Conservation (phyloP, 2,797 vertebrate species). For the Thaleichthys pacificus region DNA sequence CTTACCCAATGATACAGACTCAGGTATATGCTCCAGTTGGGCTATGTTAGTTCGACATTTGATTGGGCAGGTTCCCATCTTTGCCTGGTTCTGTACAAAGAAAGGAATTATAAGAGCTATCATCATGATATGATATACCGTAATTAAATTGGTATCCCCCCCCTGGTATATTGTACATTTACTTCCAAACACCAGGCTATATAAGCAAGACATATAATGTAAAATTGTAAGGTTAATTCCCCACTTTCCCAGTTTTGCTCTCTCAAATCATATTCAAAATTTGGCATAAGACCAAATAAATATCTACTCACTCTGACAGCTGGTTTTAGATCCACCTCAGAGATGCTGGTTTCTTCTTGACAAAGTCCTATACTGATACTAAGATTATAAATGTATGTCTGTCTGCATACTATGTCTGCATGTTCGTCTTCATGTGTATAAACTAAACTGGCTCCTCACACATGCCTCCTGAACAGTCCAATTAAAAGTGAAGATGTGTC, state of each 20-base stretch:
- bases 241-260: too few species aligned
- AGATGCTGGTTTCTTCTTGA: constrained; percentile 8
- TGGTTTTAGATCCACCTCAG: constrained; percentile 6
- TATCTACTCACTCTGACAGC: constrained; percentile 39
- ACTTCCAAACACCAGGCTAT: constrained; percentile 19
- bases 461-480: constrained; percentile 28
- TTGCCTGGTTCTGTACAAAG: constrained; percentile 23
- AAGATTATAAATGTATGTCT: constrained; percentile 6
- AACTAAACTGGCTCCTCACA: constrained; percentile 25
- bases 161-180: background rate
- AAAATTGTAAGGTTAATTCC: background rate
- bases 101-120: background rate
- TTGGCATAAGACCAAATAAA: constrained; percentile 41
- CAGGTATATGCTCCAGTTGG: constrained; percentile 49
- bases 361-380: constrained; percentile 18
- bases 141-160: too few species aligned
- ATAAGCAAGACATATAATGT: background rate
- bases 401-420: background rate
- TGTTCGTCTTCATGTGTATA: constrained; percentile 7
- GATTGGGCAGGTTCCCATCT: constrained; percentile 69
- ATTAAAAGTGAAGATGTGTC: constrained; percentile 13
- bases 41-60: constrained; percentile 43
- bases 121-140: background rate
- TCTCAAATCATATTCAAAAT: background rate
- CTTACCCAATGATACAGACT: constrained; percentile 60